Percentiles rank a stretch among this genome's conserved stretches.
phyloP scores from a whole-genome alignment of 2,113 vertebrate genomes.

The Pteruthius melanotis region DNA sequence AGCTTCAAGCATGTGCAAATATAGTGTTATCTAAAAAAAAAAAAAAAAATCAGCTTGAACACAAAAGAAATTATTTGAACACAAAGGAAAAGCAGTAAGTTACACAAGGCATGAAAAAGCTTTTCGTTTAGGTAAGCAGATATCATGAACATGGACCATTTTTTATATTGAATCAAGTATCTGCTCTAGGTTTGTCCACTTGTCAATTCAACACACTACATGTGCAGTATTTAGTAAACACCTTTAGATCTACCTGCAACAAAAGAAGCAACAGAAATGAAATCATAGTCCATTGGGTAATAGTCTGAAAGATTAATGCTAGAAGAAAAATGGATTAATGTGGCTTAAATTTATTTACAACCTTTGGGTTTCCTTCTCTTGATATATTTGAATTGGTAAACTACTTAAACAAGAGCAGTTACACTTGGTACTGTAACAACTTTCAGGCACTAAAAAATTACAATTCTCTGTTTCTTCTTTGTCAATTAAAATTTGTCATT shows the following conservation, averaged over 20 bases:
- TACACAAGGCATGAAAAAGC: not conserved
- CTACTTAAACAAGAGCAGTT: not conserved
- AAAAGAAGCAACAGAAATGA: not conserved
- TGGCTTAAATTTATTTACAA: not conserved
- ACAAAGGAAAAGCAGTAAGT: not conserved
- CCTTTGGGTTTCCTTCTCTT: not conserved
- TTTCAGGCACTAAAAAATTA: not conserved
- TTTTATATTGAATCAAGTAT: not conserved
- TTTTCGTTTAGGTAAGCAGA: not conserved
- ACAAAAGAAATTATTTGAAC: not conserved
- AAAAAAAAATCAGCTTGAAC: not conserved
- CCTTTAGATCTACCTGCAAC: not conserved
- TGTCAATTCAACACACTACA: not conserved
- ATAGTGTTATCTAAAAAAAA: not conserved
- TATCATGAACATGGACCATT: not conserved
- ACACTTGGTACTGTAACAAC: not conserved
- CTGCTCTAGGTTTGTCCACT: not conserved
- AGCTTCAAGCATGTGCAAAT: not conserved
- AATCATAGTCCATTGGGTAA: not conserved
- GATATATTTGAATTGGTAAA: not conserved
- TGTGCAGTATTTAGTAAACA: not conserved
- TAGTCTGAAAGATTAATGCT: not conserved
- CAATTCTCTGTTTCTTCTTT: not conserved
- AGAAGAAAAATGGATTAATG: not conserved
- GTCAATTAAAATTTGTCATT: not conserved